Conservation (phyloP, 1,140 invertebrate genomes). For the Zeugodacus cucurbitae region DNA sequence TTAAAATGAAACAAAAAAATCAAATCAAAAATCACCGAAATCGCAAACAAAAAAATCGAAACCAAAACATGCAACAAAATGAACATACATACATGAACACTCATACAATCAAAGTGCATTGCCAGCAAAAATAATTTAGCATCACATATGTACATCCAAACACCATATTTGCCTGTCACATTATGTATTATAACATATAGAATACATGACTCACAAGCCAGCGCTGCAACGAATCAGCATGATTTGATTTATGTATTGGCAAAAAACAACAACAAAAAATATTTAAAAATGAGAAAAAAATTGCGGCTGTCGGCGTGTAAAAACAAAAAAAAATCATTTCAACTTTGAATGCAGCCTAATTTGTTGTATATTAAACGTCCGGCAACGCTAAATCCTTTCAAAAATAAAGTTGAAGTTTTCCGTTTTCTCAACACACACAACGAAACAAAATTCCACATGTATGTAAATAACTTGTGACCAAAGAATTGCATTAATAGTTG, state of each 20-base stretch:
- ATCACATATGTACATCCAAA: neutral
- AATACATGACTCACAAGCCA: neutral
- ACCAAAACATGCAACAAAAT: slow-evolving; percentile 1
- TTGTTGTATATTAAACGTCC: neutral
- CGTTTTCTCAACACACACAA: neutral
- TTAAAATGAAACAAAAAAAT: slow-evolving; percentile 45
- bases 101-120: neutral
- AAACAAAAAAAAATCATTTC: neutral
- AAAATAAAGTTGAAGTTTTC: neutral
- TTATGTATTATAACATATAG: neutral
- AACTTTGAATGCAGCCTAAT: slow-evolving; percentile 2
- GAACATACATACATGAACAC: neutral
- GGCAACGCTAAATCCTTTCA: neutral
- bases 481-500: slow-evolving; percentile 28
- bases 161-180: slow-evolving; percentile 35
- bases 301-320: neutral
- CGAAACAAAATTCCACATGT: slow-evolving; percentile 18
- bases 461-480: slow-evolving; percentile 32
- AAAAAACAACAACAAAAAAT: neutral
- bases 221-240: neutral
- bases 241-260: neutral
- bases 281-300: neutral
- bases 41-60: slow-evolving; percentile 30
- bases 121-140: slow-evolving; percentile 22
- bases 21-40: slow-evolving; percentile 40